Percentiles rank a stretch among this genome's conserved stretches.
Evolutionary conservation across 2,888 invertebrate genomes (phyloP).

Genomic region (Mesorhabditis sp.): DNA sequence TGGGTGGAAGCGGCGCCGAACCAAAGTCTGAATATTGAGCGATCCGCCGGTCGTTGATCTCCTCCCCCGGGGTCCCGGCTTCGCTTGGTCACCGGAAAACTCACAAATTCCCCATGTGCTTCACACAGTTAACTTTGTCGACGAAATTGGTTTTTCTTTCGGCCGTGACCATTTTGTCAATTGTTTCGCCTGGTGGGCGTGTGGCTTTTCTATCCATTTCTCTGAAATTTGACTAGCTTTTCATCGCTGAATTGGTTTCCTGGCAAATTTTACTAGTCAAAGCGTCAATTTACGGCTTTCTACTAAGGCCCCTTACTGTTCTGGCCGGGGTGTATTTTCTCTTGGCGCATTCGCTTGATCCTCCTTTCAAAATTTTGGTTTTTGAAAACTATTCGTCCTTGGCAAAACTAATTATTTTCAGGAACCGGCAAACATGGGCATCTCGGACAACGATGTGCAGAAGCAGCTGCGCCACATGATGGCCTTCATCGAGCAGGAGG

Average conservation of each 20-base stretch:
- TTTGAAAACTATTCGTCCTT: neutral
- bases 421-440: slow-evolving; percentile 47
- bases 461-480: slow-evolving; percentile 98
- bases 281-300: neutral
- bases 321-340: neutral
- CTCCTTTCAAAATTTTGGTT: too few relatives aligned
- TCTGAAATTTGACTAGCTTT: too few relatives aligned
- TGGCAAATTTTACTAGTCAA: neutral
- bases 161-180: too few relatives aligned
- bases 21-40: slow-evolving; percentile 6
- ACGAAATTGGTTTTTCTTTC: too few relatives aligned
- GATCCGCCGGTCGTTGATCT: neutral
- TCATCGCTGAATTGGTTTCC: too few relatives aligned
- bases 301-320: neutral
- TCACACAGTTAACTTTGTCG: too few relatives aligned
- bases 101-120: too few relatives aligned
- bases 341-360: too few relatives aligned
- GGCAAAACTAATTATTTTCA: neutral
- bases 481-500: slow-evolving; percentile 99
- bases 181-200: too few relatives aligned
- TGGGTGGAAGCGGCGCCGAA: neutral
- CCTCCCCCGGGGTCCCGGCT: neutral
- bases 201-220: too few relatives aligned
- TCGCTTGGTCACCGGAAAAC: too few relatives aligned
- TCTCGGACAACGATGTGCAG: slow-evolving; percentile 58